Evolutionary conservation across 1,140 invertebrate species (phyloP).

Genomic region (Portunus trituberculatus): DNA sequence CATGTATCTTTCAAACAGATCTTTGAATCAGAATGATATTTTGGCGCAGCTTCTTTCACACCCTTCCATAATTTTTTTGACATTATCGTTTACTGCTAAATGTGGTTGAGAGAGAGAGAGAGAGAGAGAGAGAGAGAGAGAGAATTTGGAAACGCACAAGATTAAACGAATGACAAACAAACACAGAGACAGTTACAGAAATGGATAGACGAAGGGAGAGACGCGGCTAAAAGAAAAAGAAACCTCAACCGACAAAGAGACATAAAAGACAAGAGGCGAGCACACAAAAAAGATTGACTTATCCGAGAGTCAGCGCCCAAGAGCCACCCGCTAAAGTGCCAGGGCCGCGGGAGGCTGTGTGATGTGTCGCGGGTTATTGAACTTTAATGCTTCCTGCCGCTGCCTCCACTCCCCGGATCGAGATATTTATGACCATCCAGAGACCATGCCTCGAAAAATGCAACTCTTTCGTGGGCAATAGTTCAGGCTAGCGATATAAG

Average conservation of each 20-base stretch:
- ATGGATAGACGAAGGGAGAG: not conserved
- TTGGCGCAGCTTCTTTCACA: too few species aligned
- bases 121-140: too few species aligned
- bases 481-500: not conserved
- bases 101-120: too few species aligned
- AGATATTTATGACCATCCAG: slow-evolving; percentile 25
- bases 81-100: too few species aligned
- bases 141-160: too few species aligned
- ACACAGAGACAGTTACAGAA: not conserved
- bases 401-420: not conserved
- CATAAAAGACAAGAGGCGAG: not conserved
- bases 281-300: not conserved
- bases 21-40: too few species aligned
- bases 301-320: too few species aligned
- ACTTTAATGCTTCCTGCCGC: slow-evolving; percentile 29
- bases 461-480: slow-evolving; percentile 26
- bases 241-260: not conserved
- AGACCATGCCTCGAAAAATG: not conserved
- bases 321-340: not conserved
- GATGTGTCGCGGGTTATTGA: slow-evolving; percentile 37
- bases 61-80: too few species aligned
- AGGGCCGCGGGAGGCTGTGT: not conserved
- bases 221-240: not conserved
- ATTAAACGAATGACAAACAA: not conserved
- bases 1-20: too few species aligned